Conservation (phyloP, 2,113 vertebrate genomes). For the Pica pica region DNA sequence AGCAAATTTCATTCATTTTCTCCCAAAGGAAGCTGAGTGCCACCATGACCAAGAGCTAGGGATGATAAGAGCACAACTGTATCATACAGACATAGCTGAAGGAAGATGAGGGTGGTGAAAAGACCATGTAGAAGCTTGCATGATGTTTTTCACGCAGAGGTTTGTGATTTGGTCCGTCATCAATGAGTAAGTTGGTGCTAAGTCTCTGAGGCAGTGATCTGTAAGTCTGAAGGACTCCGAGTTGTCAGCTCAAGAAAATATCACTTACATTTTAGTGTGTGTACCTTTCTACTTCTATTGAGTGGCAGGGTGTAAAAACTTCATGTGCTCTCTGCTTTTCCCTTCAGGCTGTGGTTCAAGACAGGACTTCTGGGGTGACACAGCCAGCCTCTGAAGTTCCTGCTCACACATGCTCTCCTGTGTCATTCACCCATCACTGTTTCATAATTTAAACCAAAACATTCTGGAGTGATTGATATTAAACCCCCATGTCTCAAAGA, state of each 20-base stretch:
- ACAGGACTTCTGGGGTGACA: not conserved
- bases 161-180: not conserved
- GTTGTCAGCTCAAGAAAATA: not conserved
- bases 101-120: not conserved
- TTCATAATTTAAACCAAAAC: not conserved
- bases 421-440: not conserved
- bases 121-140: not conserved
- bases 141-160: not conserved
- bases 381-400: not conserved
- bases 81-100: not conserved
- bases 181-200: not conserved
- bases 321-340: not conserved
- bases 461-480: not conserved
- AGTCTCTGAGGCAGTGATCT: not conserved
- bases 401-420: accelerated
- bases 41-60: not conserved
- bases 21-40: not conserved
- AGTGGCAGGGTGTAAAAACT: not conserved
- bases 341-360: not conserved
- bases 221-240: not conserved
- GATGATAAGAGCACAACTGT: accelerated
- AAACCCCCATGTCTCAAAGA: not conserved
- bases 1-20: not conserved
- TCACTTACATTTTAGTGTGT: not conserved
- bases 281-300: not conserved